Base-by-base conservation (phyloP, 1,140 invertebrate species). In the Achroia grisella region DNA sequence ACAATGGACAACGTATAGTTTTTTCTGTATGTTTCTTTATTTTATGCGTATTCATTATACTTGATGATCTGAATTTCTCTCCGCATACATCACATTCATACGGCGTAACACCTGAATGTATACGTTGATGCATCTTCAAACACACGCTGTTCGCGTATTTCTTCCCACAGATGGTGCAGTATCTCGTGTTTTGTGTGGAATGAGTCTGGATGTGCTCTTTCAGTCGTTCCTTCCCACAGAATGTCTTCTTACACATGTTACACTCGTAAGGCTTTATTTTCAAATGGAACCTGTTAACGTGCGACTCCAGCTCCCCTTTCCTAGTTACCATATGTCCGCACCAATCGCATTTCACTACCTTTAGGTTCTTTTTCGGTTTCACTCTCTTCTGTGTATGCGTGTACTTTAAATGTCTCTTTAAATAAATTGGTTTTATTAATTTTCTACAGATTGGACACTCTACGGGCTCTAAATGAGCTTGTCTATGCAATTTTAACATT, bases 61-160 rank as follows among this genome's bases (percentile, higher is more conserved):
- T 66, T 0, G 67, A 60, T n/a, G 67, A 60, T n/a, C 59, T 36
- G 33, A 70, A 70, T 13, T 52, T 67, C 28, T 63, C 57, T 0
- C 44, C 55, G 10, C 66, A 70, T 27, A 62, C 32, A 14, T 70
- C 57, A 55, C 67, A 70, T 2, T 44, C 10, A 29, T 64, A 70
- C 0, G 67, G 67, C 6, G 33, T 48, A 27, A 57, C 57, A 0
- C 67, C 67, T 0, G 67, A 67, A 39, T 70, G 67, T 12, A 52
- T 36, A 28, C 63, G 48, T 15, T 56, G 32, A 39, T 70, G 67
- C 43, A 61, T 49, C 27, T 53, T 56, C 5, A 65, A 29, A 13
- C 57, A 61, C 6, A 53, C 53, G 9, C 52, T 51, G 34, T 64
- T 64, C 0, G 55, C 50, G 35, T 64, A 64, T 31, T 57, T 68